A percentile compares a stretch with the other conserved stretches of the same genome.
Evolutionary conservation across 2,113 vertebrate genomes (phyloP).

Genomic region (Sinocyclocheilus maitianheensis): DNA sequence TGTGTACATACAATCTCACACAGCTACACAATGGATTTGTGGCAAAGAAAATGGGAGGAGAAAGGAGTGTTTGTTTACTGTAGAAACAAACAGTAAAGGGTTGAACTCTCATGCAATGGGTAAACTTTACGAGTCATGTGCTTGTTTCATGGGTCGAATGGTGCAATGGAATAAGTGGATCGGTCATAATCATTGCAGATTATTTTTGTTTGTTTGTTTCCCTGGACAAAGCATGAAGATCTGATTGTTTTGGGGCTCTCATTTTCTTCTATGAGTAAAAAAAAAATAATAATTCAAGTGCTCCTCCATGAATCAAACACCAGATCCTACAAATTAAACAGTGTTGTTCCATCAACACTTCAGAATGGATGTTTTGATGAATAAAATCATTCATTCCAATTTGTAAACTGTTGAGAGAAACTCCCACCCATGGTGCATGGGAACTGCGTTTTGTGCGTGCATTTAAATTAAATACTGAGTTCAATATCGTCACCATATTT

Average conservation of each 20-base stretch:
- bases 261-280: slow-evolving; percentile 23
- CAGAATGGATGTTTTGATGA: slow-evolving; percentile 31
- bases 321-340: neutral
- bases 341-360: slow-evolving; percentile 33
- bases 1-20: slow-evolving; percentile 3
- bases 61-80: slow-evolving; percentile 20
- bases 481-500: neutral
- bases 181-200: neutral
- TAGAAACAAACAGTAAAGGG: slow-evolving; percentile 21
- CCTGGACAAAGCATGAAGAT: neutral
- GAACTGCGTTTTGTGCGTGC: neutral
- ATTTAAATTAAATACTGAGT: neutral
- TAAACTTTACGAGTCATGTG: neutral
- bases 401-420: slow-evolving; percentile 41
- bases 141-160: neutral
- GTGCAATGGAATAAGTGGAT: neutral
- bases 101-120: slow-evolving; percentile 29
- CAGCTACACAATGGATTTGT: neutral
- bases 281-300: neutral
- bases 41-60: neutral
- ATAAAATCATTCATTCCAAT: slow-evolving; percentile 37
- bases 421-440: slow-evolving; percentile 37
- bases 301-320: slow-evolving; percentile 20
- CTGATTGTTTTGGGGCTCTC: neutral
- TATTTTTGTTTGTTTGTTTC: neutral